Evolutionary conservation across 2,888 invertebrate species (phyloP), one percentile per base, ranked within the genome.

Genomic region (Tetragonula carbonaria): DNA sequence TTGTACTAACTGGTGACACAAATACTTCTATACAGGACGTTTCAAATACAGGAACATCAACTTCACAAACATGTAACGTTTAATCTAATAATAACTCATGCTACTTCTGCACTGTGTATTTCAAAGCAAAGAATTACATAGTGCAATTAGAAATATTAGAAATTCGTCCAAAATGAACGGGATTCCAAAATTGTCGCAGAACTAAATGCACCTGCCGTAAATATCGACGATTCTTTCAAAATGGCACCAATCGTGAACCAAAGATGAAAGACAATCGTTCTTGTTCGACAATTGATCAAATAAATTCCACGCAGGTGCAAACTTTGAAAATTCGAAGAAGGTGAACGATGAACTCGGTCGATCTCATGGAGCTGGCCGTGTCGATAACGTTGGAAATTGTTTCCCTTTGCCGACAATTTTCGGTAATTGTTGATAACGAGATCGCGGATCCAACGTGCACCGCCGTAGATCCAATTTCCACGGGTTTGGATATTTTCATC

Each of bases 401-500:
- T 53, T 70, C 28, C 6, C 51, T 51, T 55, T 68, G 18, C 18
- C 11, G 23, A 16, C 55, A 21, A 71, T 71, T 71, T 71, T 71
- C 16, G 8, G 3, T 71, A 65, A 77, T 75, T 57, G 55, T 28
- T 3, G 23, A 21, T 21, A 76, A 38, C 65, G 62, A 33, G 76
- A 65, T 76, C 59, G 33, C 1, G 68, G 67, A 51, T 51, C 23
- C 23, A 28, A 51, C n/a, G 51, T 2, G 51, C 5, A 21, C 18
- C 50, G 14, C 8, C 6, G 33, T 55, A 45, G 23, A 59, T 73
- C 57, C 55, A 72, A 72, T 78, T 78, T 74, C 51, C 57, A 28
- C 16, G n/a, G 18, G 23, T 63, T 68, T n/a, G 28, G 67, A 68
- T 74, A 62, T 74, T 74, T 74, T 74, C 74, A 74, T 79, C 67